Conservation (phyloP, 2,797 vertebrate genomes). For the Microcaecilia unicolor region DNA sequence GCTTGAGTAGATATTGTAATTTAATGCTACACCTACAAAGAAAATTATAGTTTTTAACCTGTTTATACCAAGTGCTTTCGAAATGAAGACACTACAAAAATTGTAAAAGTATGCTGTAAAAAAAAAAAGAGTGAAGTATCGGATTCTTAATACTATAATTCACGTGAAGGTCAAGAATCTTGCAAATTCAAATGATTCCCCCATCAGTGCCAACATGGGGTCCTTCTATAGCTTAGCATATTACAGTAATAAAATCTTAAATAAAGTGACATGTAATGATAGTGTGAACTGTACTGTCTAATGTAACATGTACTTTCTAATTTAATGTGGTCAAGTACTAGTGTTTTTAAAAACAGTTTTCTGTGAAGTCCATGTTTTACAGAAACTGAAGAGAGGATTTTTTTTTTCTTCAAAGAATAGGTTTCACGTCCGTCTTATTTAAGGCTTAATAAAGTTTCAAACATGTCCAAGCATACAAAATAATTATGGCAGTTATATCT, state of each 20-base stretch:
- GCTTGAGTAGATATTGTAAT: slow-evolving; percentile 25
- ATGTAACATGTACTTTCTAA: slow-evolving; percentile 23
- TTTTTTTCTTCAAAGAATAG: slow-evolving; percentile 23
- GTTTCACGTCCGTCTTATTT: slow-evolving; percentile 22
- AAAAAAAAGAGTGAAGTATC: slow-evolving; percentile 24
- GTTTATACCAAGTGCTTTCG: slow-evolving; percentile 32
- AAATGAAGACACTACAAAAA: slow-evolving; percentile 26
- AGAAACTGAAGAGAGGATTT: slow-evolving; percentile 24
- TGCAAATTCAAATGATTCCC: slow-evolving; percentile 22
- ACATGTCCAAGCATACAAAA: no score
- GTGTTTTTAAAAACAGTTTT: slow-evolving; percentile 31
- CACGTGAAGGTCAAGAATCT: slow-evolving; percentile 26
- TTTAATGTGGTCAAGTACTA: slow-evolving; percentile 25
- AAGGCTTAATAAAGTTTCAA: slow-evolving; percentile 15
- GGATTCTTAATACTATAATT: slow-evolving; percentile 28
- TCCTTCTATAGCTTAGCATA: slow-evolving; percentile 21
- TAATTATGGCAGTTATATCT: no score
- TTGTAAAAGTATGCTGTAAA: slow-evolving; percentile 25
- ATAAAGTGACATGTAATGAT: slow-evolving; percentile 22
- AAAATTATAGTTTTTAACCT: slow-evolving; percentile 40
- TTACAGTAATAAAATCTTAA: slow-evolving; percentile 12
- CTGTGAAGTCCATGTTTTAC: slow-evolving; percentile 26
- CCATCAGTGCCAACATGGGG: slow-evolving; percentile 12
- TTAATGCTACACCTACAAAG: slow-evolving; percentile 28
- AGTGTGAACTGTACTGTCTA: slow-evolving; percentile 21